Evolutionary conservation across 2,888 invertebrate genomes (phyloP).

Genomic region (Polymixis flavicincta): DNA sequence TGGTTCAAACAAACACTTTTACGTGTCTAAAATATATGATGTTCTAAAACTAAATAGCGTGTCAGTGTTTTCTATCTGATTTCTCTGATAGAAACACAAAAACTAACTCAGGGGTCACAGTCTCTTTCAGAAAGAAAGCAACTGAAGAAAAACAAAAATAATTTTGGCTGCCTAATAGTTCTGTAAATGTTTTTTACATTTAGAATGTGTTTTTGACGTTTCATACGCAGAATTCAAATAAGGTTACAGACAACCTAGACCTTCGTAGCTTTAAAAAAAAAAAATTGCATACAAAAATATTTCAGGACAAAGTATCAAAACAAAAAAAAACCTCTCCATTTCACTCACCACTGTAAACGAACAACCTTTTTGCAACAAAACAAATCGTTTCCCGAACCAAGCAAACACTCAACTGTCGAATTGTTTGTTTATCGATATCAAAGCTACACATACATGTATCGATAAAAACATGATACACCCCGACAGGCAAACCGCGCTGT

Average conservation of each 20-base stretch:
- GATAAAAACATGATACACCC: constrained; percentile 34
- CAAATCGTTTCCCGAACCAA: constrained; percentile 12
- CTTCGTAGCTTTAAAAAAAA: neutral
- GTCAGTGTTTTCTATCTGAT: neutral
- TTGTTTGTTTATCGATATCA: constrained; percentile 43
- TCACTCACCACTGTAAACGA: constrained; percentile 15
- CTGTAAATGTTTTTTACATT: neutral
- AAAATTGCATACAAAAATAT: neutral
- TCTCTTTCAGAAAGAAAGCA: neutral
- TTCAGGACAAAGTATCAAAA: neutral
- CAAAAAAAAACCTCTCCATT: constrained; percentile 16
- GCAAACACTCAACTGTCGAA: constrained; percentile 41
- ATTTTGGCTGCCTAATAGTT: neutral
- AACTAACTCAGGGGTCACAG: neutral
- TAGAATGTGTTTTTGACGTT: neutral
- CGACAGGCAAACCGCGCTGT: constrained; percentile 16
- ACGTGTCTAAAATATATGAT: neutral
- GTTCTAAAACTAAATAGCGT: neutral
- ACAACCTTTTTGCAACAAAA: constrained; percentile 22
- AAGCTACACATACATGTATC: constrained; percentile 15
- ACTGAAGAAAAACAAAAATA: neutral
- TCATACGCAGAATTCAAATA: neutral
- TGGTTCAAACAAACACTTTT: neutral
- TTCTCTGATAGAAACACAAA: neutral
- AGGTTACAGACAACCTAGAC: neutral